Base-by-base conservation (phyloP, 2,888 invertebrate genomes). In the Deilephila elpenor region DNA sequence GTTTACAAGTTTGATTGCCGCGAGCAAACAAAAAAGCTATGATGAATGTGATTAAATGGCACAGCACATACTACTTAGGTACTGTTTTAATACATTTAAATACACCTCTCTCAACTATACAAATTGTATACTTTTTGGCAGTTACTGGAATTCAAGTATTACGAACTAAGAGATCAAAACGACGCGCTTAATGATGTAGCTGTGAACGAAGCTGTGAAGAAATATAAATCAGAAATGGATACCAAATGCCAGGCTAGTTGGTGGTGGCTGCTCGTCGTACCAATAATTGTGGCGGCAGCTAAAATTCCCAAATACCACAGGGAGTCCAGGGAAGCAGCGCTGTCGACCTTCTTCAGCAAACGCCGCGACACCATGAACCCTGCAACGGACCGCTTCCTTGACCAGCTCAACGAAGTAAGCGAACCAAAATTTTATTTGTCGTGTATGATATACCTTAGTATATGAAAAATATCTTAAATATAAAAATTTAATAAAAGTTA, bases 191-290 rank as follows among this genome's bases (percentile, higher is more conserved):
- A 73, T 34, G 53, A 71, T 56, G 5, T 25, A 17, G 73, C 73
- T 20, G 60, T 73, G 7, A 71, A 17, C 17, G 62, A 6, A 56
- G 73, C 73, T n/a, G n/a, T 34, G 34, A 29, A 51, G 6, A 37
- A 56, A 25, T 76, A 74, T 64, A 29, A 59, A n/a, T 5, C 20
- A 11, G 20, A 29, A 8, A 76, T 76, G 74, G 72, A 73, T 4
- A 44, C 64, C 3, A 51, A 67, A 29, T 51, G 67, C 62, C 20
- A 62, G 25, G 70, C 74, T 5, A 67, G 29, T 8, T 37, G 44
- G 19, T 74, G 72, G 74, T 75, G 75, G 75, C 14, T 74, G 25
- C 37, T 75, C 8, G 29, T 75, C 7, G 59, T 73, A 3, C 75
- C 75, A 0, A 56, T 71, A 25, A 53, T 74, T 1, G 19, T 71